Evolutionary conservation across 2,888 invertebrate species (phyloP).

Genomic region (Anagyrus pseudococci): DNA sequence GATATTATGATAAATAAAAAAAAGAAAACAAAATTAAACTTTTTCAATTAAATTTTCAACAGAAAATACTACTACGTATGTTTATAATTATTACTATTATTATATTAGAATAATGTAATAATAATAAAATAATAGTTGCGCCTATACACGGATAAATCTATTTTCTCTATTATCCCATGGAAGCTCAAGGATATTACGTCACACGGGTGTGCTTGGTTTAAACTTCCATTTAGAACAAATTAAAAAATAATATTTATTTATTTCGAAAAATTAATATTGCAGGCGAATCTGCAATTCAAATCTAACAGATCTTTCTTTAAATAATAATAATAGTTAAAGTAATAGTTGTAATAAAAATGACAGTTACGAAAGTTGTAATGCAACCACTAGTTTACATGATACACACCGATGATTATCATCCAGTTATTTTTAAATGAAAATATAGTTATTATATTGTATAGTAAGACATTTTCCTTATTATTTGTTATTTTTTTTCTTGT

Average conservation of each 20-base stretch:
- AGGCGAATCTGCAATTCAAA: slow-evolving; percentile 5
- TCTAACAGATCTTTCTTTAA: background rate
- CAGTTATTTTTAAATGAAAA: slow-evolving; percentile 12
- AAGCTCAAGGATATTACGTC: slow-evolving; percentile 32
- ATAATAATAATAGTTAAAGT: slow-evolving; percentile 1
- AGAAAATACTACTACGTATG: slow-evolving; percentile 14
- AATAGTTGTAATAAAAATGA: background rate
- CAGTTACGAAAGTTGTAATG: background rate
- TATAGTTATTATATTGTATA: slow-evolving; percentile 13
- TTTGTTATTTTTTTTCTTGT: slow-evolving; percentile 16
- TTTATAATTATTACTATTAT: slow-evolving; percentile 5
- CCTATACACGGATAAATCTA: slow-evolving; percentile 18
- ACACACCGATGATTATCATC: slow-evolving; percentile 5
- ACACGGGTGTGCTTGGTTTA: background rate
- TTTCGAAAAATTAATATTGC: background rate
- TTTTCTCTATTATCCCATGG: slow-evolving; percentile 25
- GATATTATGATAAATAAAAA: slow-evolving; percentile 14
- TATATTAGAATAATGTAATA: slow-evolving; percentile 2
- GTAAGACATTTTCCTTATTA: slow-evolving; percentile 10
- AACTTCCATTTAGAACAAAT: slow-evolving; percentile 26
- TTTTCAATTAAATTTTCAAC: slow-evolving; percentile 16
- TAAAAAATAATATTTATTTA: slow-evolving; percentile 3
- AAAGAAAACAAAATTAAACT: slow-evolving; percentile 26
- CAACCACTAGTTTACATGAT: slow-evolving; percentile 8
- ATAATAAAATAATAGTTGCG: slow-evolving; percentile 8